Conservation (phyloP, 2,113 vertebrate genomes). For the Cygnus buccinator region DNA sequence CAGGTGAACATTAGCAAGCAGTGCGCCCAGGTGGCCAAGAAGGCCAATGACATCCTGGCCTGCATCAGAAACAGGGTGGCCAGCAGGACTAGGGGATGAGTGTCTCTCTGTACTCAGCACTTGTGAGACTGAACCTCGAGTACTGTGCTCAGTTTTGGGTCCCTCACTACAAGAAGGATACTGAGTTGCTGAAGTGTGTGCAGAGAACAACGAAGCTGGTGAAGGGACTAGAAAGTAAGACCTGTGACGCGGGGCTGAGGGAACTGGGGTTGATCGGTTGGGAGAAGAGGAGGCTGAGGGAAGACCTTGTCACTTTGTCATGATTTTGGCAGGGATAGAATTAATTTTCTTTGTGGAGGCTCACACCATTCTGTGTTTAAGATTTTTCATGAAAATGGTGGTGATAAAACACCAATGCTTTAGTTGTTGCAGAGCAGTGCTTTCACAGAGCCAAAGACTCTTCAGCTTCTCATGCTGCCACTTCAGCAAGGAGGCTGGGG, state of each 20-base stretch:
- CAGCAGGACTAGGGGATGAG: background rate
- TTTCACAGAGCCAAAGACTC: too few relatives aligned
- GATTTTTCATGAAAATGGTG: too few relatives aligned
- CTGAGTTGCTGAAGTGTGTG: background rate
- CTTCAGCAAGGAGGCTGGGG: too few relatives aligned
- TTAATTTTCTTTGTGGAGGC: too few relatives aligned
- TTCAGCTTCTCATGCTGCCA: too few relatives aligned
- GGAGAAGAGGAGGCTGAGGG: too few relatives aligned
- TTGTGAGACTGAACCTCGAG: background rate
- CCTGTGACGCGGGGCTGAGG: background rate
- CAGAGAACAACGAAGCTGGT: background rate
- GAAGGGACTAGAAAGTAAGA: background rate
- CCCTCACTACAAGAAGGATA: background rate
- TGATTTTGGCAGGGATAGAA: too few relatives aligned
- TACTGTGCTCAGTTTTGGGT: background rate
- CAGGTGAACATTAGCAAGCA: background rate
- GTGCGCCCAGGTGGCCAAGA: background rate
- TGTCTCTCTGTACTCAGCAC: background rate
- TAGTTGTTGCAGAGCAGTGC: too few relatives aligned
- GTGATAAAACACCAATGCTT: too few relatives aligned
- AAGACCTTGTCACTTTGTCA: too few relatives aligned
- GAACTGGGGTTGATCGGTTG: too few relatives aligned
- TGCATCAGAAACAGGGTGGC: background rate
- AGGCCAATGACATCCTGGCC: background rate
- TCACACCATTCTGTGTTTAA: too few relatives aligned